Conservation (phyloP, 92 coral and sea anemone species). For the Paragorgia papillata region DNA sequence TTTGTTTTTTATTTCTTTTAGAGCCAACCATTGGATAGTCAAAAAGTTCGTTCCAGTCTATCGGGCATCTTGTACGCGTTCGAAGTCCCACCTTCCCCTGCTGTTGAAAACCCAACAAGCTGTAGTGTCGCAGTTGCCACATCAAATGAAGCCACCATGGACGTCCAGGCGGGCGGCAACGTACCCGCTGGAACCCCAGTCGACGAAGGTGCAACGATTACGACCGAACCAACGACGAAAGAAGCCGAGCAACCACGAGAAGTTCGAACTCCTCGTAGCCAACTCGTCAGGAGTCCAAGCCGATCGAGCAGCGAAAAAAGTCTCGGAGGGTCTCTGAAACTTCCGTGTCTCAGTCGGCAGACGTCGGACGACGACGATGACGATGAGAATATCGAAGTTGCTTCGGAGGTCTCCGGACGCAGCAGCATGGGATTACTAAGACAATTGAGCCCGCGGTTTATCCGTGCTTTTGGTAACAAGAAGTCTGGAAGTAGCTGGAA, state of each 20-base stretch:
- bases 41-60: conserved; percentile 89
- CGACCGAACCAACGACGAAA: neutral
- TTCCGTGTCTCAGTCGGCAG: conserved; percentile 46
- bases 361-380: conserved; percentile 41
- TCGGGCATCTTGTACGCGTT: conserved; percentile 90
- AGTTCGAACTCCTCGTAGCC: neutral
- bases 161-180: conserved; percentile 2
- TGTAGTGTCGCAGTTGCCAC: conserved; percentile 2
- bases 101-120: conserved; percentile 9
- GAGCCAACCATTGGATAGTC: conserved; percentile 88
- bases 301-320: conserved; percentile 37
- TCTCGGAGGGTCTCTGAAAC: conserved; percentile 18
- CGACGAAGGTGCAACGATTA: neutral
- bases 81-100: conserved; percentile 74
- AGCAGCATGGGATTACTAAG: conserved; percentile 25
- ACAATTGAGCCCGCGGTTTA: conserved; percentile 35
- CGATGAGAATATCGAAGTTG: conserved; percentile 26
- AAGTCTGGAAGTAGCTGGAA: neutral
- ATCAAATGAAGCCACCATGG: neutral
- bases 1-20: conserved; percentile 8
- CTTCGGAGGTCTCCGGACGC: conserved; percentile 22
- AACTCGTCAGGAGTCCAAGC: conserved; percentile 34
- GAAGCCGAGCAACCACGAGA: neutral
- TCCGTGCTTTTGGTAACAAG: conserved; percentile 14
- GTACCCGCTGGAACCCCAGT: neutral